A percentile compares a stretch with the other conserved stretches of the same genome.
Evolutionary conservation across 1,140 invertebrate genomes (phyloP).

Genomic region (Colletes latitarsis): DNA sequence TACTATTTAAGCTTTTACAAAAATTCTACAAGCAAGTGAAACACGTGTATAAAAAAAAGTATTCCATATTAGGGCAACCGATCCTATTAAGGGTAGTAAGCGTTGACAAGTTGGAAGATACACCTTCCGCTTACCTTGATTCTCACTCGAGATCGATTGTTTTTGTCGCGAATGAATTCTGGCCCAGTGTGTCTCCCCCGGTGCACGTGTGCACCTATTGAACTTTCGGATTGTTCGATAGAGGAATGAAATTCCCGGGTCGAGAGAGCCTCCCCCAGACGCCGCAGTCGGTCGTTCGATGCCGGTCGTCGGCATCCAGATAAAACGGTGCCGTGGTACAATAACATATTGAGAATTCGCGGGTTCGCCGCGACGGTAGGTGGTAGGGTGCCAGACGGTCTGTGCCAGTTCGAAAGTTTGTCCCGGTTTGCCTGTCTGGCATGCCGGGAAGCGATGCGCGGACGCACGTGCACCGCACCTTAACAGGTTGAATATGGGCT

Average conservation of each 20-base stretch:
- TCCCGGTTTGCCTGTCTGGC: constrained; percentile 76
- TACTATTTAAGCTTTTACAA: too few relatives aligned
- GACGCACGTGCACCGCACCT: constrained; percentile 64
- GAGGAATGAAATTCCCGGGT: constrained; percentile 51
- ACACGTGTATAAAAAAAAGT: too few relatives aligned
- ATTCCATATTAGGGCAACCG: too few relatives aligned
- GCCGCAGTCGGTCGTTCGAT: constrained; percentile 45
- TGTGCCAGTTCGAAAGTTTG: constrained; percentile 80
- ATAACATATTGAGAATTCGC: constrained; percentile 67
- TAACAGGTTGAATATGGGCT: constrained; percentile 72
- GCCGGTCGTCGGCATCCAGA: constrained; percentile 40
- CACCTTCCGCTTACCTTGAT: too few relatives aligned
- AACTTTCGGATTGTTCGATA: constrained; percentile 30
- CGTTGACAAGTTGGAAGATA: too few relatives aligned
- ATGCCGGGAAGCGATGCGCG: constrained; percentile 59
- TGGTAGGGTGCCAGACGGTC: constrained; percentile 74
- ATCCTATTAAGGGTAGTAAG: too few relatives aligned
- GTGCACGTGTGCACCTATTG: constrained; percentile 22
- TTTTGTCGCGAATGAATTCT: too few relatives aligned
- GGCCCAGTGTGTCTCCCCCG: neutral
- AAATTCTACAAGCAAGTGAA: too few relatives aligned
- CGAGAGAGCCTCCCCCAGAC: constrained; percentile 22
- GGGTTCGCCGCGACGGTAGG: constrained; percentile 36
- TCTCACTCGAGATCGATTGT: too few relatives aligned
- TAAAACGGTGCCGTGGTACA: constrained; percentile 60